These are phyloP conservation scores for Drosophila differens DNA, from an alignment of 2,888 invertebrate species.

Conservation along the genomic window DNA sequence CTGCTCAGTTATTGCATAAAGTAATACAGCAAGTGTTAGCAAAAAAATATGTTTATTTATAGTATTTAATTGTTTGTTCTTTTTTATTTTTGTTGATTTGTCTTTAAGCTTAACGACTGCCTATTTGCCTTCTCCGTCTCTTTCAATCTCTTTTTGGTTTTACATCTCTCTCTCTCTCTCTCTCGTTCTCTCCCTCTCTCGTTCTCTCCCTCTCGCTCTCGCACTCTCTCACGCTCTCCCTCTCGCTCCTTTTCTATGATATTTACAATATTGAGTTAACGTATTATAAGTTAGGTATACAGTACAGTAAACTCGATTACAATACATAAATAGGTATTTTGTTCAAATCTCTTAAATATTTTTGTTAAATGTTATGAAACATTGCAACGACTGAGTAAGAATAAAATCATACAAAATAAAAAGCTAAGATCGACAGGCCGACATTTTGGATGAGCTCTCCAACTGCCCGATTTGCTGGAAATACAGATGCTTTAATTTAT, in stretches of 20 bases:
- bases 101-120: constrained; percentile 58
- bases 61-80: constrained; percentile 42
- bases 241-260: constrained; percentile 29
- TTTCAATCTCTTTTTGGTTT: neutral
- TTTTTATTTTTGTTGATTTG: constrained; percentile 56
- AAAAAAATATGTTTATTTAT: constrained; percentile 55
- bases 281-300: constrained; percentile 44
- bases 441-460: constrained; percentile 28
- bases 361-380: constrained; percentile 23
- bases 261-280: constrained; percentile 64
- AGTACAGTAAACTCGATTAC: constrained; percentile 45
- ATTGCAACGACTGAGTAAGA: constrained; percentile 12
- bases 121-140: neutral
- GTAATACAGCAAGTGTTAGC: constrained; percentile 37
- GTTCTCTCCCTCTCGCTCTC: neutral
- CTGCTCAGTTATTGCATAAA: neutral
- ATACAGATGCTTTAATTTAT: neutral
- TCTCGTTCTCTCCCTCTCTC: neutral
- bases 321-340: constrained; percentile 46
- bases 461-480: constrained; percentile 5
- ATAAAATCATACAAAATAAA: constrained; percentile 12
- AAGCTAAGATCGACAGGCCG: constrained; percentile 32
- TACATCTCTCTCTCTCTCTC: neutral
- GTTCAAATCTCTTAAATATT: constrained; percentile 28
- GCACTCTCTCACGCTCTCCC: neutral